Evolutionary conservation across 2,888 invertebrate species (phyloP).

Genomic region (Noctua janthe): DNA sequence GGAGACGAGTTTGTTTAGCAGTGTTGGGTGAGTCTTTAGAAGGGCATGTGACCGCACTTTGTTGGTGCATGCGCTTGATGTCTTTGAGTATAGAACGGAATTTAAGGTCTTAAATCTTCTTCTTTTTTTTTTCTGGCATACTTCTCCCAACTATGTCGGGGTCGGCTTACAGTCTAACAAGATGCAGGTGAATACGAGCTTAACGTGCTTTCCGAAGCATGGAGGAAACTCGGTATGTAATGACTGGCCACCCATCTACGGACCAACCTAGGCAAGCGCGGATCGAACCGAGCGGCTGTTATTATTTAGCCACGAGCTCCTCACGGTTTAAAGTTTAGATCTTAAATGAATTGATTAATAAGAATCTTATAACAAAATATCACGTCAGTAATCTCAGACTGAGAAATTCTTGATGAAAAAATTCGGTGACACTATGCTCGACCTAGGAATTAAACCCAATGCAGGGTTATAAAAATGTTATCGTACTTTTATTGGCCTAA

Average conservation of each 20-base stretch:
- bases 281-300: too few species aligned
- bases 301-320: too few species aligned
- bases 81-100: not conserved
- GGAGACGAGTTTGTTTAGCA: slow-evolving; percentile 64
- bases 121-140: too few species aligned
- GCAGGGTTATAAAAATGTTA: not conserved
- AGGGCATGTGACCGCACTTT: slow-evolving; percentile 32
- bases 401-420: not conserved
- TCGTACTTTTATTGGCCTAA: slow-evolving; percentile 17
- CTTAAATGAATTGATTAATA: not conserved
- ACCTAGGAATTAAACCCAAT: not conserved
- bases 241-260: too few species aligned
- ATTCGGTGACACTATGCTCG: not conserved
- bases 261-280: too few species aligned
- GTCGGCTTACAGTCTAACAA: too few species aligned
- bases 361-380: not conserved
- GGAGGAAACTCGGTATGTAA: too few species aligned
- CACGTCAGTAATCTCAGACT: not conserved
- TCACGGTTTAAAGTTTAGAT: too few species aligned
- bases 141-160: too few species aligned
- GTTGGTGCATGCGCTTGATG: slow-evolving; percentile 6
- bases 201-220: too few species aligned
- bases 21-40: slow-evolving; percentile 32
- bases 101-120: not conserved
- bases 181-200: too few species aligned